A percentile compares a stretch with the other conserved stretches of the same genome.
Evolutionary conservation across 2,113 vertebrate genomes (phyloP).

Genomic region (Antennarius striatus): DNA sequence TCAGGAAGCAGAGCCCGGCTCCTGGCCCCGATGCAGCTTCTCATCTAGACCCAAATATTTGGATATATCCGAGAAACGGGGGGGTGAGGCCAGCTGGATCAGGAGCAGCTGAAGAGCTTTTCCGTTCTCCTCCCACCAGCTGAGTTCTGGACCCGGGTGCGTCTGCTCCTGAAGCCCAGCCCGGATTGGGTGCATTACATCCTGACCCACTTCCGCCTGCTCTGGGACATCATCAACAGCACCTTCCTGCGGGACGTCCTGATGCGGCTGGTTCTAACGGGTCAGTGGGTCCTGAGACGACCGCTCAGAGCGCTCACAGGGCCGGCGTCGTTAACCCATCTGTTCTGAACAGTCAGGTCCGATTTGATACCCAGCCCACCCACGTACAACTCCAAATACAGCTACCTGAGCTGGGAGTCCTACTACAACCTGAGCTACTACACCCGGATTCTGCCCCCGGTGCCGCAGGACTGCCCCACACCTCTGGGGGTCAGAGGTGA

Average conservation of each 20-base stretch:
- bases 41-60: slow-evolving; percentile 62
- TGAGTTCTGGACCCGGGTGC: slow-evolving; percentile 85
- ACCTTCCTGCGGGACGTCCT: slow-evolving; percentile 85
- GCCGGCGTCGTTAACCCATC: background rate
- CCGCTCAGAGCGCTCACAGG: background rate
- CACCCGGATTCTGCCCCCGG: slow-evolving; percentile 89
- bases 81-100: slow-evolving; percentile 23
- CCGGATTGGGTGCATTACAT: slow-evolving; percentile 84
- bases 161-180: slow-evolving; percentile 79
- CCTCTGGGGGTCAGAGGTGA: slow-evolving; percentile 92
- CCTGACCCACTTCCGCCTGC: slow-evolving; percentile 88
- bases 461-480: slow-evolving; percentile 88
- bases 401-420: slow-evolving; percentile 94
- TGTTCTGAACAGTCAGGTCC: slow-evolving; percentile 80
- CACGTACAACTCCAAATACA: slow-evolving; percentile 89
- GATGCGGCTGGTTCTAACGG: slow-evolving; percentile 88
- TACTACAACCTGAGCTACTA: slow-evolving; percentile 93
- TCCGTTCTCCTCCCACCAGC: slow-evolving; percentile 70
- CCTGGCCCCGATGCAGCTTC: slow-evolving; percentile 7
- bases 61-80: slow-evolving; percentile 1
- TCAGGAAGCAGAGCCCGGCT: slow-evolving; percentile 20
- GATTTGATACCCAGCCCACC: slow-evolving; percentile 92
- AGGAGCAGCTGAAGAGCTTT: background rate
- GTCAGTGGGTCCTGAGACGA: slow-evolving; percentile 48
- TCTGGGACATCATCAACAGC: slow-evolving; percentile 90